Percentiles rank a stretch among this genome's conserved stretches.
Evolutionary conservation across 2,888 invertebrate species (phyloP).

Genomic region (Melanostoma scalare): DNA sequence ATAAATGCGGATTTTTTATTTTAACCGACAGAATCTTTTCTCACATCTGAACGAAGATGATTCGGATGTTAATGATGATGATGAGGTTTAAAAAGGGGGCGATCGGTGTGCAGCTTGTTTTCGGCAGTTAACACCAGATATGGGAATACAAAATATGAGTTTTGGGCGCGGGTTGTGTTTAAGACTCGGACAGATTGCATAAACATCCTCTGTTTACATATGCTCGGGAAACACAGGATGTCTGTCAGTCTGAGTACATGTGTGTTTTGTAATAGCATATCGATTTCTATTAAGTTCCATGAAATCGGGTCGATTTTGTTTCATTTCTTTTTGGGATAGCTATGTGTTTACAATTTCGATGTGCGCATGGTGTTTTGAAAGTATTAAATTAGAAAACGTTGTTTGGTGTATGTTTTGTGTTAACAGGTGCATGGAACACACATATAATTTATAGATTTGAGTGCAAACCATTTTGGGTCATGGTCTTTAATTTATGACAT

Average conservation of each 20-base stretch:
- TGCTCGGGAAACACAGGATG: slow-evolving; percentile 49
- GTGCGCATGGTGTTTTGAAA: slow-evolving; percentile 1
- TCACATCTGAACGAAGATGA: slow-evolving; percentile 18
- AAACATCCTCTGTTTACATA: slow-evolving; percentile 69
- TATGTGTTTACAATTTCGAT: slow-evolving; percentile 50
- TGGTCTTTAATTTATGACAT: slow-evolving; percentile 30
- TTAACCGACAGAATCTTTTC: slow-evolving; percentile 11
- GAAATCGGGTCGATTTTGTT: slow-evolving; percentile 46
- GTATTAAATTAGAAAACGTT: slow-evolving; percentile 15
- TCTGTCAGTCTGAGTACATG: slow-evolving; percentile 21
- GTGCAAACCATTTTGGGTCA: slow-evolving; percentile 31
- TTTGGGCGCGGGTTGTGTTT: slow-evolving; percentile 10
- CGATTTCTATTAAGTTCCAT: slow-evolving; percentile 49
- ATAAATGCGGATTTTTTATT: slow-evolving; percentile 31
- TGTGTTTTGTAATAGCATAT: slow-evolving; percentile 40
- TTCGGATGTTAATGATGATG: slow-evolving; percentile 37
- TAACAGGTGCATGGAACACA: slow-evolving; percentile 39
- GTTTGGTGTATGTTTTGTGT: slow-evolving; percentile 4
- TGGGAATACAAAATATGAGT: slow-evolving; percentile 20
- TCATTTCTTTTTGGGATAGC: slow-evolving; percentile 6
- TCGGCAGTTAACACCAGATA: slow-evolving; percentile 60
- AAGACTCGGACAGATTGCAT: slow-evolving; percentile 34
- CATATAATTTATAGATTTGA: not conserved
- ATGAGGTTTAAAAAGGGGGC: slow-evolving; percentile 34
- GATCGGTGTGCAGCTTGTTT: slow-evolving; percentile 25